Evolutionary conservation across 2,888 invertebrate species (phyloP), one percentile per base, ranked within the genome.

Genomic region (Hemicrepidius hirtus): DNA sequence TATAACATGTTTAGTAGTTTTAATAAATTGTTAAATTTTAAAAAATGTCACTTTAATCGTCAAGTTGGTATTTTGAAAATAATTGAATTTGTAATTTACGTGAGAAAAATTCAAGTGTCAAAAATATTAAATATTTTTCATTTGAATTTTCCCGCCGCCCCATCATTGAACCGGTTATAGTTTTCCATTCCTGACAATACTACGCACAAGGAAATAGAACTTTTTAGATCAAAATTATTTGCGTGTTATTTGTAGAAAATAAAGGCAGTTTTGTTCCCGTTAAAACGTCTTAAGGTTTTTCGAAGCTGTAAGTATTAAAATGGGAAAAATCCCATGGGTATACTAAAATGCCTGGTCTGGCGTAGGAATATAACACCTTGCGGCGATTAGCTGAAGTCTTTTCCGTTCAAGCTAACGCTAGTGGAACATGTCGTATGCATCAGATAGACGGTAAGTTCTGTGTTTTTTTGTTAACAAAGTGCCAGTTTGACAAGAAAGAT

Each of bases 401-500:
- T 93, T 92, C 91, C 91, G 91, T 91, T 91, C 90, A 90, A 32
- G 90, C 91, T 89, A 91, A 90, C 90, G 90, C 90, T 90, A 92
- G 91, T 91, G 90, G 91, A 94, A 92, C 92, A 94, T 94, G 94
- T 94, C 94, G 88, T 92, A 90, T 91, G 90, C 91, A 87, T 88
- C 91, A 87, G 94, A 94, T 89, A 91, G 92, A 91, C 92, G 93
- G 94, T 93, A 92, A 93, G 92, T 91, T 86, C 81, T 81, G 79
- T 35, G 82, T 84, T 84, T 88, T 87, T 86, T 84, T 83, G 69
- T 20, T 67, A 73, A 68, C 62, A 32, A 64, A 74, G 55, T 62
- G 81, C 79, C 78, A 83, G 84, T 80, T 76, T 79, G 75, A 75
- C 79, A 72, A 80, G 85, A 80, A 82, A 75, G 77, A 79, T 78